phyloP scores from a whole-genome alignment of 2,888 invertebrate species.

The Myopa tessellatipennis region DNA sequence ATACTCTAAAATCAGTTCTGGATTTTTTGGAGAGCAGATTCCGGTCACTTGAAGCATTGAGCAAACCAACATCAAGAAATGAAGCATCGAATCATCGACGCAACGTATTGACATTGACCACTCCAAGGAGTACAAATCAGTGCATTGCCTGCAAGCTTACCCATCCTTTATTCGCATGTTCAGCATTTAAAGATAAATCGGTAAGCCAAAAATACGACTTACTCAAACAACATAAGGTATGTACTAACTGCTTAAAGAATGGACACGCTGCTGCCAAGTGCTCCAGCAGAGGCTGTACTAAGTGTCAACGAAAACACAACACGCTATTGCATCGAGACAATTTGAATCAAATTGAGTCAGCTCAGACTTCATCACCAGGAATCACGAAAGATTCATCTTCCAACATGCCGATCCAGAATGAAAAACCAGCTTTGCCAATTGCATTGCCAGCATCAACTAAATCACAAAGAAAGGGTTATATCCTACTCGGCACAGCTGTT shows the following conservation, averaged over 20 bases:
- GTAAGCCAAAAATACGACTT: background rate
- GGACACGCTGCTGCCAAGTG: too few relatives aligned
- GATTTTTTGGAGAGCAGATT: too few relatives aligned
- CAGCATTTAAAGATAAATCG: background rate
- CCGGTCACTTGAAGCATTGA: too few relatives aligned
- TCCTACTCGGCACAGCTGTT: too few relatives aligned
- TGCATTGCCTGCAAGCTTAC: background rate
- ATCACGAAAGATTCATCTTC: background rate
- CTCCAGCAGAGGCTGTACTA: slow-evolving; percentile 1
- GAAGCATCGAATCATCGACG: too few relatives aligned
- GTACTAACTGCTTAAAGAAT: too few relatives aligned
- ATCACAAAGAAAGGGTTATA: too few relatives aligned
- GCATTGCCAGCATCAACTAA: slow-evolving; percentile 1
- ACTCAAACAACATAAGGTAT: too few relatives aligned
- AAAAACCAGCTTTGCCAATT: background rate
- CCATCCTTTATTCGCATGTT: slow-evolving; percentile 1
- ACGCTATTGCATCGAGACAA: background rate
- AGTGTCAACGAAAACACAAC: background rate
- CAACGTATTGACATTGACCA: too few relatives aligned
- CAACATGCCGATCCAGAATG: background rate
- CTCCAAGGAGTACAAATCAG: background rate
- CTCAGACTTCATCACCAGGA: background rate
- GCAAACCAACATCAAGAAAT: too few relatives aligned
- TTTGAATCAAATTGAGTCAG: background rate
- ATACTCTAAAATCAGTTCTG: background rate